Base-by-base conservation (phyloP, 2,888 invertebrate genomes). In the Monochamus alternatus region DNA sequence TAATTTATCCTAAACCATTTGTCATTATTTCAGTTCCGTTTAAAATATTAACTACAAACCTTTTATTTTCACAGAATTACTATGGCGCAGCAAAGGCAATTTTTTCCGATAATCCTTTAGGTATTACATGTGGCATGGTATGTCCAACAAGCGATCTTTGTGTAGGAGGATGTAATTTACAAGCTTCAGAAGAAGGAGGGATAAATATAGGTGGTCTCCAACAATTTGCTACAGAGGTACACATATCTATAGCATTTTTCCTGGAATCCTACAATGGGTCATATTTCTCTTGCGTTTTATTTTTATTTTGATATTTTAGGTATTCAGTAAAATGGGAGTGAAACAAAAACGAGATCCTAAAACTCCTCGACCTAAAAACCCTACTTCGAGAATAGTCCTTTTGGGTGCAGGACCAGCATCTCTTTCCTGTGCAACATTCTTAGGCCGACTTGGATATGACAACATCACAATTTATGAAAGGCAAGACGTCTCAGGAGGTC, bases 121-220 rank as follows among this genome's bases (percentile, higher is more conserved):
- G 98, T 0, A 90, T 98, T 2, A 97, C 97, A 0, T 98, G 98
- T 84, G 98, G 98, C 38, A 99, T 99, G 99, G 98, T 99, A 31
- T 99, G 99, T 83, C 99, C 99, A 2, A 99, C 99, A 0, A 98
- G 98, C 86, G 99, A 99, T 89, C 92, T 99, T 0, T 99, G 99
- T 88, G 98, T 98, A 0, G 99, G 99, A 0, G 98, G 98, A 0
- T 99, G 99, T 89, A 99, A 99, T 89, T 91, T 99, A 9, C 95
- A 96, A 86, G 99, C 98, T 0, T 93, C 95, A 9, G 99, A 99
- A 88, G 98, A 99, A 88, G 99, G 99, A 0, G 95, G 98, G 0
- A 99, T 99, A 84, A 99, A 99, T 87, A 99, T 99, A 84, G 98
- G 99, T 0, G 99, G 99, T 0, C 91, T 99, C 51, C 99, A 99